Evolutionary conservation across 2,113 vertebrate genomes (phyloP).

Genomic region (Blennius ocellaris): DNA sequence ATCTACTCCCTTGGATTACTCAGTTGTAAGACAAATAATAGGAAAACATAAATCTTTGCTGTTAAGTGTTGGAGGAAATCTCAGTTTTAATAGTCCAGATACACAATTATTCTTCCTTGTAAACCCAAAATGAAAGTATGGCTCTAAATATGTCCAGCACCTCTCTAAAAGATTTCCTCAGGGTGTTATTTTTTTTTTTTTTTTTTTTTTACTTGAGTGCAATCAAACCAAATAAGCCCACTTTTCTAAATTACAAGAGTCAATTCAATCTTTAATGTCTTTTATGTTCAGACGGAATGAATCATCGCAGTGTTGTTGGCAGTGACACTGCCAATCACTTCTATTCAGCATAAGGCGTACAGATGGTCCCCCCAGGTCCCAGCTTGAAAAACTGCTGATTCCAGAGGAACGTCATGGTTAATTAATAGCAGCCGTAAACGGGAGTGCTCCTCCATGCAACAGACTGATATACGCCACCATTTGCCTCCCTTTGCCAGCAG

Average conservation of each 20-base stretch:
- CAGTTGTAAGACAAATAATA: too few relatives aligned
- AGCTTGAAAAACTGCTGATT: slow-evolving; percentile 82
- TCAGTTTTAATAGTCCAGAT: too few relatives aligned
- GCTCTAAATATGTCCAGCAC: too few relatives aligned
- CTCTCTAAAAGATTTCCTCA: too few relatives aligned
- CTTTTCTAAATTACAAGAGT: slow-evolving; percentile 7
- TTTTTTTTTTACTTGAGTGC: neutral
- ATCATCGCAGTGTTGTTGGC: slow-evolving; percentile 54
- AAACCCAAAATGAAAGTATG: too few relatives aligned
- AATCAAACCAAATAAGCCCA: slow-evolving; percentile 12
- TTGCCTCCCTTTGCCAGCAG: slow-evolving; percentile 64
- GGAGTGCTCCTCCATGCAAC: slow-evolving; percentile 54
- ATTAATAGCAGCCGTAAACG: slow-evolving; percentile 80
- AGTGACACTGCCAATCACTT: slow-evolving; percentile 79
- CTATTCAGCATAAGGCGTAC: slow-evolving; percentile 69
- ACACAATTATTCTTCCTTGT: too few relatives aligned
- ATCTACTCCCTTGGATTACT: too few relatives aligned
- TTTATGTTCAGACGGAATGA: slow-evolving; percentile 28
- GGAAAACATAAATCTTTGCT: too few relatives aligned
- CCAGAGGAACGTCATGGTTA: slow-evolving; percentile 79
- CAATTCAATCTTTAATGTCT: slow-evolving; percentile 18
- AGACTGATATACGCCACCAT: slow-evolving; percentile 73
- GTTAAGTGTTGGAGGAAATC: too few relatives aligned
- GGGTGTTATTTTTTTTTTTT: too few relatives aligned
- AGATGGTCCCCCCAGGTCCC: slow-evolving; percentile 78